Conservation (phyloP, 2,888 invertebrate genomes). For the Agonum fuliginosum region DNA sequence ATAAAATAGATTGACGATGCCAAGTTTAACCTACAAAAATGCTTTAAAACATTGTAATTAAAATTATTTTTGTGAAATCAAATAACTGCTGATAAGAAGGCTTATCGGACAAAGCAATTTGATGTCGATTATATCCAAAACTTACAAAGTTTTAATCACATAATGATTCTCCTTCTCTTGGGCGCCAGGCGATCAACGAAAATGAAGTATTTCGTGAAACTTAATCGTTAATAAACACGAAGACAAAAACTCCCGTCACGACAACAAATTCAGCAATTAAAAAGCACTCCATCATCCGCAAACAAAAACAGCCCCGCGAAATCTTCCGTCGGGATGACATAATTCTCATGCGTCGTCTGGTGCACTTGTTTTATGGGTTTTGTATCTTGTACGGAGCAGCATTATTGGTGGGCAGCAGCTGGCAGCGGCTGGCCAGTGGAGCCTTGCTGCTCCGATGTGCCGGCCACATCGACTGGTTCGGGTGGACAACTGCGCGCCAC, state of each 20-base stretch:
- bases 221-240: slow-evolving; percentile 47
- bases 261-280: slow-evolving; percentile 57
- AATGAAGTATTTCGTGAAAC: slow-evolving; percentile 51
- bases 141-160: slow-evolving; percentile 36
- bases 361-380: slow-evolving; percentile 55
- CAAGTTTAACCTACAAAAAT: not conserved
- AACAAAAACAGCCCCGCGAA: slow-evolving; percentile 30
- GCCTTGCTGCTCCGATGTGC: slow-evolving; percentile 44
- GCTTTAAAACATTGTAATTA: not conserved
- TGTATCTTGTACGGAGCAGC: slow-evolving; percentile 63
- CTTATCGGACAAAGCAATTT: slow-evolving; percentile 27
- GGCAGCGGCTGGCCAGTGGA: slow-evolving; percentile 65
- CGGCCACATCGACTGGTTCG: slow-evolving; percentile 41
- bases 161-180: slow-evolving; percentile 26
- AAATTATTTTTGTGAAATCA: not conserved
- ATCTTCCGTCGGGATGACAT: slow-evolving; percentile 40
- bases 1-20: no score
- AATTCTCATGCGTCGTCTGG: slow-evolving; percentile 35
- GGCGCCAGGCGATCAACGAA: not conserved
- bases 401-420: slow-evolving; percentile 68
- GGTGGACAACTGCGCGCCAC: slow-evolving; percentile 62
- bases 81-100: slow-evolving; percentile 7
- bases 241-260: slow-evolving; percentile 48
- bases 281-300: slow-evolving; percentile 50
- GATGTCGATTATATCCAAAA: slow-evolving; percentile 29